Evolutionary conservation across 92 coral and sea anemone genomes (phyloP).

Genomic region (Porites evermanni): DNA sequence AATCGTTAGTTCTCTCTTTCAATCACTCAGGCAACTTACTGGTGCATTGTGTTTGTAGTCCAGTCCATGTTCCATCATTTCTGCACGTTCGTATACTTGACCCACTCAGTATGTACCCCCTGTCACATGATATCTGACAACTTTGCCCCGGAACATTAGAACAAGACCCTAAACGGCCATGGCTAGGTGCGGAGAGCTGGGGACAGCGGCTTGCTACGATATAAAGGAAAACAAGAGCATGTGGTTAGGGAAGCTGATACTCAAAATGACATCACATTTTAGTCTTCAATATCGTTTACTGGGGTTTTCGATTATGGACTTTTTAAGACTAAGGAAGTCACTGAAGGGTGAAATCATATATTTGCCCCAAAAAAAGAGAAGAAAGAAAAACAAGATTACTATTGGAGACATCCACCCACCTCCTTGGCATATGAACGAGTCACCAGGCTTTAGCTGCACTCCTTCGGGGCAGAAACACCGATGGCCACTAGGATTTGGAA

Average conservation of each 20-base stretch:
- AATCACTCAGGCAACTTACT: conserved; percentile 31
- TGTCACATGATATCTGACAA: conserved; percentile 68
- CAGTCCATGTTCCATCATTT: conserved; percentile 69
- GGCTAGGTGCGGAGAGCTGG: conserved; percentile 21
- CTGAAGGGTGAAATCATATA: too few relatives aligned
- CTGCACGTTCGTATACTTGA: conserved; percentile 63
- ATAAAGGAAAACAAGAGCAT: background rate
- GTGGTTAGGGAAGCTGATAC: too few relatives aligned
- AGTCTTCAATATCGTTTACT: background rate
- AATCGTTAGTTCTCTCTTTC: too few relatives aligned
- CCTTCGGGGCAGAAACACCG: conserved; percentile 90
- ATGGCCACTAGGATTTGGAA: conserved; percentile 77
- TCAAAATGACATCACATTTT: too few relatives aligned
- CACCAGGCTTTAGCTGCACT: conserved; percentile 56
- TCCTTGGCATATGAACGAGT: conserved; percentile 68
- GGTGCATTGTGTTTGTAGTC: conserved; percentile 60
- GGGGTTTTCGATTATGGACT: too few relatives aligned
- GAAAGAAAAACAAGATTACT: too few relatives aligned
- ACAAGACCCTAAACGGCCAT: conserved; percentile 28
- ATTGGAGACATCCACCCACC: conserved; percentile 32
- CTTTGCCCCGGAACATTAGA: conserved; percentile 26
- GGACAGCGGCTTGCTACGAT: conserved; percentile 36
- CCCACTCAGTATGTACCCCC: conserved; percentile 73
- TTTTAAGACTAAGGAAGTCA: too few relatives aligned
- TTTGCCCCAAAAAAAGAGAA: too few relatives aligned